Conservation (phyloP, 1,140 invertebrate genomes). For the Drosophila setifemur region DNA sequence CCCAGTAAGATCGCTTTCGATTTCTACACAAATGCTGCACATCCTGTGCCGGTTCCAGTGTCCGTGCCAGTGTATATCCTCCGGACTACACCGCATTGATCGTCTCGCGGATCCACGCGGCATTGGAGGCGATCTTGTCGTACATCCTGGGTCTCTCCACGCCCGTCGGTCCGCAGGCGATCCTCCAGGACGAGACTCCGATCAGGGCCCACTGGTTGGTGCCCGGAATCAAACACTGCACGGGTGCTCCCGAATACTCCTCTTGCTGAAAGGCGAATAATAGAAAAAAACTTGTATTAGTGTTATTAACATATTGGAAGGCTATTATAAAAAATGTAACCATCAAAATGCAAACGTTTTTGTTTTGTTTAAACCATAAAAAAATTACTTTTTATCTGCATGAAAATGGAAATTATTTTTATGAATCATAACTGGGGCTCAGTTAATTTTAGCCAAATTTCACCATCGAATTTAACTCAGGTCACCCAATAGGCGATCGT, state of each 20-base stretch:
- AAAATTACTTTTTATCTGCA: too few species aligned
- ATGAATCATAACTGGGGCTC: too few species aligned
- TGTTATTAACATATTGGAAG: neutral
- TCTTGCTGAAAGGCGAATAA: conserved; percentile 86
- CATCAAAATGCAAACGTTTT: neutral
- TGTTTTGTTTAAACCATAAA: too few species aligned
- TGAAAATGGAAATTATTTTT: too few species aligned
- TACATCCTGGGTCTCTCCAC: conserved; percentile 90
- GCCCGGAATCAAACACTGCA: conserved; percentile 88
- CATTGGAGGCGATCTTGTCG: conserved; percentile 90
- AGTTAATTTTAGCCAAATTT: too few species aligned
- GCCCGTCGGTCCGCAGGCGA: conserved; percentile 88
- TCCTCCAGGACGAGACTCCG: conserved; percentile 91
- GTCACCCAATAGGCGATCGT: conserved; percentile 33
- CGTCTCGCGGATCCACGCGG: conserved; percentile 90
- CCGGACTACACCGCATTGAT: conserved; percentile 82
- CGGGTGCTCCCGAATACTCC: conserved; percentile 92
- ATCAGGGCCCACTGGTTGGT: conserved; percentile 88
- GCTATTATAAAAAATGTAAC: too few species aligned
- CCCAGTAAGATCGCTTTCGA: conserved; percentile 32
- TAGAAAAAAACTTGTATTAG: neutral
- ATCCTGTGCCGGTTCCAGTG: too few species aligned
- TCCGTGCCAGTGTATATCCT: too few species aligned
- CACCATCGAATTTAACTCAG: conserved; percentile 6
- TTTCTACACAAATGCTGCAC: conserved; percentile 41